These are phyloP conservation scores for Harpagifer antarcticus DNA, from an alignment of 2,797 vertebrate genomes.

Conservation along the genomic window DNA sequence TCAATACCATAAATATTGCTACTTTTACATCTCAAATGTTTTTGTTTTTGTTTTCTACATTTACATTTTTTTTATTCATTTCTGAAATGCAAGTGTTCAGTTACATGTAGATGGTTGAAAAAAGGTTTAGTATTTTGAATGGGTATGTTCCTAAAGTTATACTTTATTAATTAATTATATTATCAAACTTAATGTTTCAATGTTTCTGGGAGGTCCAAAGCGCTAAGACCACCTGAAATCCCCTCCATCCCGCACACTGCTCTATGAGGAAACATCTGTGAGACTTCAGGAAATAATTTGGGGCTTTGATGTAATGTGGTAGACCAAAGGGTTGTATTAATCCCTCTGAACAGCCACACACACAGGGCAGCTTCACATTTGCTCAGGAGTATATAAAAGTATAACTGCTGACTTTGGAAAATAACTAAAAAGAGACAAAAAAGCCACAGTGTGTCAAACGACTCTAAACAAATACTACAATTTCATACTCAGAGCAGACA, in stretches of 20 bases:
- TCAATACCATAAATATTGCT: not conserved
- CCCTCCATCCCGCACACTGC: not conserved
- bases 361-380: not conserved
- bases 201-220: not conserved
- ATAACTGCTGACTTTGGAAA: constrained; percentile 34
- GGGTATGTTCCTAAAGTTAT: no score
- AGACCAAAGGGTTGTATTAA: constrained; percentile 6
- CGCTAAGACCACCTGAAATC: not conserved
- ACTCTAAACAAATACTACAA: constrained; percentile 57
- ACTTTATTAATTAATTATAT: no score
- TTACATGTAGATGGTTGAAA: not conserved
- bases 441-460: constrained; percentile 35
- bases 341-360: constrained; percentile 13
- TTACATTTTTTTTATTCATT: no score
- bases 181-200: no score
- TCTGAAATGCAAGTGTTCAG: no score
- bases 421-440: constrained; percentile 31
- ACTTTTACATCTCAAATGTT: no score
- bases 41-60: no score
- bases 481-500: constrained; percentile 49
- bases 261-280: not conserved
- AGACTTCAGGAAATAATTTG: constrained; percentile 3
- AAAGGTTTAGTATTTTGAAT: not conserved
- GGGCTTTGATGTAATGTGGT: constrained; percentile 3
- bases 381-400: constrained; percentile 21